phyloP scores from a whole-genome alignment of 2,888 invertebrate species.

The Neelides folsomi region DNA sequence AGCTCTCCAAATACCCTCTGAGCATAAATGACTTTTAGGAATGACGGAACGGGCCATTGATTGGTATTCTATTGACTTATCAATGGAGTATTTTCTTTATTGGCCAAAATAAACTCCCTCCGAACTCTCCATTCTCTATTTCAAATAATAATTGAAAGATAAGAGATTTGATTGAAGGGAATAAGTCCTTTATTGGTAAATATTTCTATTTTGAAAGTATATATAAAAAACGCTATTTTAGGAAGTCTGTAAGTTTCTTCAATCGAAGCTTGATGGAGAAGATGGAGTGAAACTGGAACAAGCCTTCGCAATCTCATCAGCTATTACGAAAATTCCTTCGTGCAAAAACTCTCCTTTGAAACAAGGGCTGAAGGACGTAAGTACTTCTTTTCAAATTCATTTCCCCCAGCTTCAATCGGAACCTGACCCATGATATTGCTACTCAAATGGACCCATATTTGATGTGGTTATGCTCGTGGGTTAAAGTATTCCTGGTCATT shows the following conservation, averaged over 20 bases:
- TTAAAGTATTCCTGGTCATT: slow-evolving; percentile 5
- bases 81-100: too few relatives aligned
- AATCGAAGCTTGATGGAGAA: slow-evolving; percentile 18
- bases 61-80: neutral
- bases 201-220: slow-evolving; percentile 1
- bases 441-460: neutral
- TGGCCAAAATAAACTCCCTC: too few relatives aligned
- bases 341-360: slow-evolving; percentile 24
- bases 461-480: slow-evolving; percentile 15
- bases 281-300: slow-evolving; percentile 26
- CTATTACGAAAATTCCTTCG: slow-evolving; percentile 16
- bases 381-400: neutral
- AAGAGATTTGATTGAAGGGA: too few relatives aligned
- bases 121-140: too few relatives aligned
- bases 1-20: too few relatives aligned
- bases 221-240: slow-evolving; percentile 2
- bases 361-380: slow-evolving; percentile 24
- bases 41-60: neutral
- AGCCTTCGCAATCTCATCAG: slow-evolving; percentile 18
- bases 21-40: too few relatives aligned
- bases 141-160: too few relatives aligned
- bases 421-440: slow-evolving; percentile 1
- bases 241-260: slow-evolving; percentile 28
- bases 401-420: too few relatives aligned
- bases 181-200: neutral